Evolutionary conservation across 2,113 vertebrate genomes (phyloP).

Genomic region (Naja naja): DNA sequence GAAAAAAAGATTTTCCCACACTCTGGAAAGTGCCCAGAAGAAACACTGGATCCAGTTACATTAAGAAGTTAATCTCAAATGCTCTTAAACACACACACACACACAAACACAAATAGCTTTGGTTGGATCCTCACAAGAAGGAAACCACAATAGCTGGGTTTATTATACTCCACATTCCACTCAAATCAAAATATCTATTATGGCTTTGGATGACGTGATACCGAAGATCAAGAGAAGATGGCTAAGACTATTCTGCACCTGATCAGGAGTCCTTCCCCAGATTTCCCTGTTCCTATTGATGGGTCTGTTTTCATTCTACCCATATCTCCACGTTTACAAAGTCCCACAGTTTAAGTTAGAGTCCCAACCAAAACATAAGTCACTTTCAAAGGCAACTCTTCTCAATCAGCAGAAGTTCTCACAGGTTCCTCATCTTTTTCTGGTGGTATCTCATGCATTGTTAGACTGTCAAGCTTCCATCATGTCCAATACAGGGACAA

Average conservation of each 20-base stretch:
- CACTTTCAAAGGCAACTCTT: background rate
- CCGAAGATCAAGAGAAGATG: background rate
- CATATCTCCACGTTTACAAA: background rate
- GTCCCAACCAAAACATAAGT: background rate
- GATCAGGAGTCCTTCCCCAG: background rate
- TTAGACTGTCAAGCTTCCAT: background rate
- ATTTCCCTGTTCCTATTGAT: background rate
- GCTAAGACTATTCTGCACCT: background rate
- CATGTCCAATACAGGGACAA: background rate
- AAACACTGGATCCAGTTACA: background rate
- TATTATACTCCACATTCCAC: background rate
- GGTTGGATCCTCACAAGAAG: background rate
- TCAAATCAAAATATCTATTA: background rate
- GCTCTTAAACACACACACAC: background rate
- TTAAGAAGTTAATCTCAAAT: background rate
- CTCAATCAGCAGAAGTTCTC: background rate
- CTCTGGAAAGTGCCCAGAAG: background rate
- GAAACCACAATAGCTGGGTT: background rate
- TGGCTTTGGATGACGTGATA: background rate
- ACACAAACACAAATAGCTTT: background rate
- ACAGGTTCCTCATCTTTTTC: background rate
- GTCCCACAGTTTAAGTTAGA: background rate
- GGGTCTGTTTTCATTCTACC: background rate
- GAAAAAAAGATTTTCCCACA: constrained; percentile 9
- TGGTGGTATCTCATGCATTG: background rate